Evolutionary conservation across 1,140 invertebrate genomes (phyloP).

Genomic region (Bicyclus anynana): DNA sequence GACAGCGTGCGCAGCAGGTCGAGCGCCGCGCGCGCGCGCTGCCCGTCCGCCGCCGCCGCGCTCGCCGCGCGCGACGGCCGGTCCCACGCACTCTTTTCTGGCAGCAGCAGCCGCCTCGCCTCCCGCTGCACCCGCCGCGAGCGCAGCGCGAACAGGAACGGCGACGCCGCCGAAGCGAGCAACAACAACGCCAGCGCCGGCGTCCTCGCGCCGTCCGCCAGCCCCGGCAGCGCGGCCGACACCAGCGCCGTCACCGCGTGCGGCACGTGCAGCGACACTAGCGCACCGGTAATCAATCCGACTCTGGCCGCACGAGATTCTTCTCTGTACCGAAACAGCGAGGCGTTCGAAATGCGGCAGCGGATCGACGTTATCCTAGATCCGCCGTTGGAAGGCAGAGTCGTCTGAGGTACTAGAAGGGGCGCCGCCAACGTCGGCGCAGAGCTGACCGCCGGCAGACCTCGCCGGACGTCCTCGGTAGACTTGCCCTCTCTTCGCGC

Average conservation of each 20-base stretch:
- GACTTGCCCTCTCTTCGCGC: slow-evolving; percentile 58
- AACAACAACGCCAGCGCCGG: slow-evolving; percentile 82
- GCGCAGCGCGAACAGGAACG: slow-evolving; percentile 87
- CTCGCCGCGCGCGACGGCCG: slow-evolving; percentile 43
- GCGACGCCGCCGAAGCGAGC: slow-evolving; percentile 83
- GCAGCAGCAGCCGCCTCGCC: slow-evolving; percentile 66
- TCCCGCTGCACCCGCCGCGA: slow-evolving; percentile 87
- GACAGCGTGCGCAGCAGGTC: slow-evolving; percentile 61
- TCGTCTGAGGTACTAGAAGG: slow-evolving; percentile 57
- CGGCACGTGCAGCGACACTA: slow-evolving; percentile 85
- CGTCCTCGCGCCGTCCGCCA: slow-evolving; percentile 57
- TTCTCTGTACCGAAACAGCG: slow-evolving; percentile 88
- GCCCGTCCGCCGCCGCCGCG: slow-evolving; percentile 50
- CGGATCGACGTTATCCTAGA: slow-evolving; percentile 84
- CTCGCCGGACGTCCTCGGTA: slow-evolving; percentile 54
- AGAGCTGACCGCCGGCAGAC: slow-evolving; percentile 64
- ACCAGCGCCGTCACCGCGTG: slow-evolving; percentile 81
- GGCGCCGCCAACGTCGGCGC: slow-evolving; percentile 73
- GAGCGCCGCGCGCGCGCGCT: slow-evolving; percentile 63
- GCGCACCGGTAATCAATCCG: slow-evolving; percentile 78
- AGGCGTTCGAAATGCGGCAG: slow-evolving; percentile 88
- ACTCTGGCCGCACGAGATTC: slow-evolving; percentile 89
- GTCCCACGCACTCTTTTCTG: slow-evolving; percentile 64
- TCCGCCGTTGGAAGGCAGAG: slow-evolving; percentile 55
- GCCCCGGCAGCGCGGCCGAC: slow-evolving; percentile 72